Conservation (phyloP, 2,888 invertebrate species). For the Hirtodrosophila alboralis region DNA sequence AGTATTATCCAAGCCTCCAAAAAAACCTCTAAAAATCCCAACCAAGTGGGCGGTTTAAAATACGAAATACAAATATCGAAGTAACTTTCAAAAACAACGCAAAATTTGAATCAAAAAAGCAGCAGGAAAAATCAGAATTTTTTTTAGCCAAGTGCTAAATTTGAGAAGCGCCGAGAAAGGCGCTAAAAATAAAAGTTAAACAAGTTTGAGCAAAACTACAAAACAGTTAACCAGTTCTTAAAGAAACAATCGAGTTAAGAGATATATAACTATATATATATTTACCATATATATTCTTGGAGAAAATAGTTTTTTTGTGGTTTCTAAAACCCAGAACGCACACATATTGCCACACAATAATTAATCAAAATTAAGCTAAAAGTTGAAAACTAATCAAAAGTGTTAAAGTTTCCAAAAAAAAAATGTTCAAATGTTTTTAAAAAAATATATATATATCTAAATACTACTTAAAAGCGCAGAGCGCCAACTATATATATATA, state of each 20-base stretch:
- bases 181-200: constrained; percentile 28
- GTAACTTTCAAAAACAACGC: constrained; percentile 67
- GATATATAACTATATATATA: constrained; percentile 39
- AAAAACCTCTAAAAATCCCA: constrained; percentile 37
- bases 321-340: constrained; percentile 62
- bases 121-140: constrained; percentile 27
- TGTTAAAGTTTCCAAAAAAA: constrained; percentile 36
- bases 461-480: constrained; percentile 24
- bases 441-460: constrained; percentile 6
- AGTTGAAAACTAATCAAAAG: constrained; percentile 13
- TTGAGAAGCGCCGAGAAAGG: constrained; percentile 43
- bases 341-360: constrained; percentile 55
- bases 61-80: constrained; percentile 57
- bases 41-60: constrained; percentile 66
- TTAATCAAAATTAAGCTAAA: constrained; percentile 51
- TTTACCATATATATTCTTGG: constrained; percentile 64
- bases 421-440: constrained; percentile 15
- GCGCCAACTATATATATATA: constrained; percentile 13
- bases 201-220: constrained; percentile 7
- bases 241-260: too few relatives aligned
- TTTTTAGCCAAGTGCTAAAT: constrained; percentile 27
- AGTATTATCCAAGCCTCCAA: constrained; percentile 26
- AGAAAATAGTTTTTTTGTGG: constrained; percentile 60
- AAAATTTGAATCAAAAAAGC: constrained; percentile 36
- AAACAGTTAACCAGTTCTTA: constrained; percentile 24